Conservation (phyloP, 2,113 vertebrate genomes). For the Burhinus oedicnemus region DNA sequence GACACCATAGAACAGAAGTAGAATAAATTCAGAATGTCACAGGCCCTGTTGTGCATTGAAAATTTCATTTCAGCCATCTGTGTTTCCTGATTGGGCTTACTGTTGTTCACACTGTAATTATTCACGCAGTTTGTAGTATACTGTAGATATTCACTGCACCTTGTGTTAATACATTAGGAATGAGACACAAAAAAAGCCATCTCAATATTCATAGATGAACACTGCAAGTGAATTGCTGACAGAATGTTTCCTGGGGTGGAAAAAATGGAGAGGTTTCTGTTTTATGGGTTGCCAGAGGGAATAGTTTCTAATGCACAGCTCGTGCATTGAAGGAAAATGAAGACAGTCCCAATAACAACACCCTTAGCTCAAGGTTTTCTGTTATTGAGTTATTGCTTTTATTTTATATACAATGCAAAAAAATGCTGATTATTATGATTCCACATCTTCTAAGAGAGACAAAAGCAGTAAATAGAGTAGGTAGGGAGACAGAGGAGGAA, state of each 20-base stretch:
- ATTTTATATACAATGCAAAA: constrained; percentile 28
- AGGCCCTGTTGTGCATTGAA: background rate
- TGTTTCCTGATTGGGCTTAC: background rate
- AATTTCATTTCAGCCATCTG: background rate
- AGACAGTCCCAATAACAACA: constrained; percentile 1
- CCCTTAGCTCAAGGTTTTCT: constrained; percentile 34
- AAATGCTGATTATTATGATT: constrained; percentile 25
- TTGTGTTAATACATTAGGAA: constrained; percentile 23
- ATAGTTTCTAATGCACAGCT: constrained; percentile 7
- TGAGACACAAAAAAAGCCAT: background rate
- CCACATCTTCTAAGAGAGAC: background rate
- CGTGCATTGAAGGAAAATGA: constrained; percentile 33
- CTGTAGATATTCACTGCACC: background rate
- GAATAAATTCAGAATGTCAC: background rate
- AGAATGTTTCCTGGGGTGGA: constrained; percentile 55
- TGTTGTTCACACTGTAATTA: constrained; percentile 9
- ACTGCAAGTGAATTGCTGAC: constrained; percentile 50
- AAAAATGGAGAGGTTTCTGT: constrained; percentile 44
- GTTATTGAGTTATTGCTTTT: constrained; percentile 20
- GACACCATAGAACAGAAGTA: background rate
- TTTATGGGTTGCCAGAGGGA: constrained; percentile 60
- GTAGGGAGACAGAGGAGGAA: background rate
- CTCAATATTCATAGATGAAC: constrained; percentile 47
- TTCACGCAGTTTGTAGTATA: background rate
- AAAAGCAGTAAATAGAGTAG: background rate